Evolutionary conservation across 2,888 invertebrate genomes (phyloP).

Genomic region (Scaeva pyrastri): DNA sequence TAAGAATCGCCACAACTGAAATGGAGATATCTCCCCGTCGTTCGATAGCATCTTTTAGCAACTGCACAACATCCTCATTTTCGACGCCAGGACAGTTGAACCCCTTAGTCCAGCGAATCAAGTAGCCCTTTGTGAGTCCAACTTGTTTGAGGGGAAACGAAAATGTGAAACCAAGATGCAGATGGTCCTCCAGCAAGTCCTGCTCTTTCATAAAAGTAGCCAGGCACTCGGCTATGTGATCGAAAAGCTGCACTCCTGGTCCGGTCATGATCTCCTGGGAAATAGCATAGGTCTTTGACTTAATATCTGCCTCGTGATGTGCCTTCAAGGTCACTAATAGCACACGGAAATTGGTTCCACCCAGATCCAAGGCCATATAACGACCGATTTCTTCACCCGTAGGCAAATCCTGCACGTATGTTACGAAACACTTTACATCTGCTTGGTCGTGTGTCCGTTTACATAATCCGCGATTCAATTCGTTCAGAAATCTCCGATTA

Average conservation of each 20-base stretch:
- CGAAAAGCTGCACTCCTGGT: constrained; percentile 93
- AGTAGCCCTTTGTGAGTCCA: constrained; percentile 92
- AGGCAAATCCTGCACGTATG: constrained; percentile 97
- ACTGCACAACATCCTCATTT: constrained; percentile 93
- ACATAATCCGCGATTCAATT: constrained; percentile 91
- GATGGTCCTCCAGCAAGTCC: constrained; percentile 88
- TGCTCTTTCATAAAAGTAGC: constrained; percentile 94
- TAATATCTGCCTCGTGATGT: constrained; percentile 94
- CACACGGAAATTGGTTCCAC: constrained; percentile 99
- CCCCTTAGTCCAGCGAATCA: constrained; percentile 98
- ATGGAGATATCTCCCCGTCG: constrained; percentile 92
- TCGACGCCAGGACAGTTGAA: constrained; percentile 96
- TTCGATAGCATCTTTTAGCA: constrained; percentile 93
- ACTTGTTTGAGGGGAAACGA: constrained; percentile 95
- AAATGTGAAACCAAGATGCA: constrained; percentile 98
- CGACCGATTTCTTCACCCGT: constrained; percentile 97
- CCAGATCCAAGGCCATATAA: constrained; percentile 97
- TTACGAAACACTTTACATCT: constrained; percentile 96
- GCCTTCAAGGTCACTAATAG: constrained; percentile 92
- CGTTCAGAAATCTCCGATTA: constrained; percentile 89
- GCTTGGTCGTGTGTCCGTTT: constrained; percentile 90
- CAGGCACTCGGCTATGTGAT: constrained; percentile 97
- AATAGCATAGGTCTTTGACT: constrained; percentile 97
- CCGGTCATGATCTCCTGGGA: constrained; percentile 97
- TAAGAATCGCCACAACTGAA: constrained; percentile 94